Base-by-base conservation (phyloP, 2,888 invertebrate species). In the Hyles lineata region DNA sequence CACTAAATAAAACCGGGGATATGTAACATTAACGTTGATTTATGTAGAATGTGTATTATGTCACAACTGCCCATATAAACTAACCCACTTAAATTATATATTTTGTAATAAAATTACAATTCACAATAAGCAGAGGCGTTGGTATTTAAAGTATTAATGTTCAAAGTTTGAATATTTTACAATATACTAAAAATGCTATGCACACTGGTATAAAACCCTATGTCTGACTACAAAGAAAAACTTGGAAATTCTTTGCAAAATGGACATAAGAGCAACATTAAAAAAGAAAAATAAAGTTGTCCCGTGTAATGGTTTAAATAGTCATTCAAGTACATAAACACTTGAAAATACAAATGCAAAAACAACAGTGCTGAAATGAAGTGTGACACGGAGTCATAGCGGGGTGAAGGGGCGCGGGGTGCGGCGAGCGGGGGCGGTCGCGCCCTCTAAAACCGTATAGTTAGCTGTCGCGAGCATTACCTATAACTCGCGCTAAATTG, bases 401-500 rank as follows among this genome's bases (percentile, higher is more conserved):
- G 63, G 6, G 21, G 67, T 8, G 63, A 4, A 5, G 21, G n/a
- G 21, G 29, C 61, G 29, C 29, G 32, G 35, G 29, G 19, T 8
- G 61, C 29, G 29, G 5, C 29, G 29, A 29, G 29, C 29, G 19
- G 23, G 23, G 32, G 32, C 61, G 61, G 61, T 25, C 61, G 70
- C 52, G 29, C 76, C 72, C 69, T 74, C 73, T 72, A 72, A 71
- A 72, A 77, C 73, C 75, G 74, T 67, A 59, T 59, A 71, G 60
- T 60, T 43, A 71, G 71, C 71, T 25, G 43, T 71, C 43, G 43
- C 60, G 23, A 71, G 32, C 60, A 71, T 60, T 74, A 75, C 76
- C 79, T 75, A 74, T 76, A 74, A 73, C 76, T 75, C 78, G 75
- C 77, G 79, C 79, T 85, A 81, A 83, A 83, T 81, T 79, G 77